These are phyloP conservation scores for Carabus problematicus DNA, from an alignment of 2,888 invertebrate species.

Conservation along the genomic window DNA sequence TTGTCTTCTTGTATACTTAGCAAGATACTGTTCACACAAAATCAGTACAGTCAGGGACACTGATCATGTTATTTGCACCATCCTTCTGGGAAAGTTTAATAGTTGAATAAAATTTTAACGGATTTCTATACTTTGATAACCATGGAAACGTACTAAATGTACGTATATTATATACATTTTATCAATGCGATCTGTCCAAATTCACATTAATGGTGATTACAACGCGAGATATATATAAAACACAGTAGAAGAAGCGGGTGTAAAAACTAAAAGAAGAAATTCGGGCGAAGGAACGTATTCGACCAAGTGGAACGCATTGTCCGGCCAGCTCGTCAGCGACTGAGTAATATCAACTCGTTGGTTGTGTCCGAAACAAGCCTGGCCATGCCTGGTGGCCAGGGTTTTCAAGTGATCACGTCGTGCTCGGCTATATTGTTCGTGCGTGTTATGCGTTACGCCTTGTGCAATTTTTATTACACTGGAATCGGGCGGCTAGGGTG, in stretches of 20 bases:
- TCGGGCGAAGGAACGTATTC: too few species aligned
- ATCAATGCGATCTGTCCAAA: too few species aligned
- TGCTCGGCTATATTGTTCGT: slow-evolving; percentile 26
- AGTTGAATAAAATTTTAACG: too few species aligned
- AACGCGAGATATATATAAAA: too few species aligned
- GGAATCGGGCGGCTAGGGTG: background rate
- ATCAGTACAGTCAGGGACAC: background rate
- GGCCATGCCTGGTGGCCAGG: background rate
- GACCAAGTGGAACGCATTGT: too few species aligned
- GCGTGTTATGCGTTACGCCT: slow-evolving; percentile 25
- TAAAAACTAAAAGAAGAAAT: too few species aligned
- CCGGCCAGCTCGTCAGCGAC: background rate
- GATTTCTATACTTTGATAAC: too few species aligned
- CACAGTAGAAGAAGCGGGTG: too few species aligned
- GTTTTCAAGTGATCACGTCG: slow-evolving; percentile 24
- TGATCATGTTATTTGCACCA: slow-evolving; percentile 5
- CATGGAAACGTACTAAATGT: slow-evolving; percentile 1
- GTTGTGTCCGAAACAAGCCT: slow-evolving; percentile 21
- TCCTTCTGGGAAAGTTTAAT: slow-evolving; percentile 14
- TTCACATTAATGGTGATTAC: too few species aligned
- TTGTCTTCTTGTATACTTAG: slow-evolving; percentile 6
- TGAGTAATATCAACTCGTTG: slow-evolving; percentile 21
- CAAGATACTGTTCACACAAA: slow-evolving; percentile 7
- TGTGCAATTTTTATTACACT: slow-evolving; percentile 35
- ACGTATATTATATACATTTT: too few species aligned